Evolutionary conservation across 2,888 invertebrate genomes (phyloP), one percentile per base, ranked within the genome.

Genomic region (Melanostoma scalare): DNA sequence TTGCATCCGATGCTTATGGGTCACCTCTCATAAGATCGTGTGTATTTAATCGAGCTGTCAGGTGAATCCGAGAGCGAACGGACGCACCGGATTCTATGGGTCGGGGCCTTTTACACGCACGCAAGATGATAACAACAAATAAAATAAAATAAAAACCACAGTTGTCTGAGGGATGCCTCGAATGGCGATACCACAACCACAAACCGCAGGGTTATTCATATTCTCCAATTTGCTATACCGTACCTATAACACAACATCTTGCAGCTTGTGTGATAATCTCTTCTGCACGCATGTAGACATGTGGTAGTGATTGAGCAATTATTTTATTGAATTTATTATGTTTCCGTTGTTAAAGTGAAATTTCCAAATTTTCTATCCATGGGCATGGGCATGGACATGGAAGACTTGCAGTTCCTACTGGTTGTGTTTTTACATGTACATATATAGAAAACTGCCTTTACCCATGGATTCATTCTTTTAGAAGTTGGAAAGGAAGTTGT

Each of bases 271-370:
- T 20, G 20, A 30, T 40, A 38, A n/a, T 50, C 31, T 40, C 33
- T 10, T 9, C 9, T 67, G 55, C 36, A 40, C 31, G 10, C 52
- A 44, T 20, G 20, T 20, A 20, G 20, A 20, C 20, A 20, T 20
- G 20, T 20, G 20, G 9, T 6, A 55, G n/a, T 35, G 35, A n/a
- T 53, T 67, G 8, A 55, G 46, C 30, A 36, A 55, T 53, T 55
- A 20, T 42, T 55, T 68, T 55, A 55, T 46, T 55, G 4, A 55
- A 55, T 55, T 68, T 55, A 55, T 55, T 56, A 36, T 1, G n/a
- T 38, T 58, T 38, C 58, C 48, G 48, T 31, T 69, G 46, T 30
- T 58, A 56, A 30, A 38, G 10, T 48, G 10, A 20, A 69, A 48
- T 30, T 46, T 35, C 30, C 30, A 31, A 38, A 38, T 1, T 20